A percentile compares a stretch with the other conserved stretches of the same genome.
phyloP scores from a whole-genome alignment of 1,140 invertebrate genomes.

The Lutraria rhynchaena region DNA sequence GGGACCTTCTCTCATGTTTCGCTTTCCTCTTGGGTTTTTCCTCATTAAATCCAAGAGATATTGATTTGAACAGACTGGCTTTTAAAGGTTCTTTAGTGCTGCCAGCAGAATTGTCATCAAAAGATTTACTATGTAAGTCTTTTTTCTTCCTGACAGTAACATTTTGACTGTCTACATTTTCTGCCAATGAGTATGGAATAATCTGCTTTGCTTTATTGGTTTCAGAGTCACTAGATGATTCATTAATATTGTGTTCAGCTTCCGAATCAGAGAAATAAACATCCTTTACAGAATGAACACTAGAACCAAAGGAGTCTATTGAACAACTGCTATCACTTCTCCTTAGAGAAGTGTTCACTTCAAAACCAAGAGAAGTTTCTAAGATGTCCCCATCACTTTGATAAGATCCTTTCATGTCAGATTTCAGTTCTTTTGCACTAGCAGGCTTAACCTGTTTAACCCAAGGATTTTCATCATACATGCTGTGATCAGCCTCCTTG shows the following conservation, averaged over 20 bases:
- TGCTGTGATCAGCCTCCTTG: background rate
- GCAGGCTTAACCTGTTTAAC: background rate
- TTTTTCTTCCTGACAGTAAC: constrained; percentile 6
- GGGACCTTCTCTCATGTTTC: constrained; percentile 23
- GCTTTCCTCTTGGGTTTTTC: background rate
- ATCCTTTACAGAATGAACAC: constrained; percentile 44
- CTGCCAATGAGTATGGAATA: constrained; percentile 41
- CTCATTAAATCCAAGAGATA: constrained; percentile 14
- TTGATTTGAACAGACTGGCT: background rate
- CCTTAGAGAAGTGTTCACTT: constrained; percentile 23
- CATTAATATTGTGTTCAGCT: constrained; percentile 31
- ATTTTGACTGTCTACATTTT: constrained; percentile 1
- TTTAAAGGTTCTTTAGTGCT: background rate
- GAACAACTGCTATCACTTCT: constrained; percentile 35
- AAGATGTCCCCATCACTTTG: background rate
- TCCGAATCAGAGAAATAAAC: constrained; percentile 57
- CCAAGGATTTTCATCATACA: constrained; percentile 39
- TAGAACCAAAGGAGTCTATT: constrained; percentile 50
- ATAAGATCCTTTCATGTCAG: background rate
- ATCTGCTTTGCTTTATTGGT: constrained; percentile 19
- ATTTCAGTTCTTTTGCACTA: background rate
- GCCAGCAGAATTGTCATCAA: background rate
- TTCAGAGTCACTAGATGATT: constrained; percentile 4
- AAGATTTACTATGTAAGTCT: constrained; percentile 18
- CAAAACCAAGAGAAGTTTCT: constrained; percentile 52